Evolutionary conservation across 2,888 invertebrate species (phyloP), one percentile per base, ranked within the genome.

Genomic region (Harpalus rubripes): DNA sequence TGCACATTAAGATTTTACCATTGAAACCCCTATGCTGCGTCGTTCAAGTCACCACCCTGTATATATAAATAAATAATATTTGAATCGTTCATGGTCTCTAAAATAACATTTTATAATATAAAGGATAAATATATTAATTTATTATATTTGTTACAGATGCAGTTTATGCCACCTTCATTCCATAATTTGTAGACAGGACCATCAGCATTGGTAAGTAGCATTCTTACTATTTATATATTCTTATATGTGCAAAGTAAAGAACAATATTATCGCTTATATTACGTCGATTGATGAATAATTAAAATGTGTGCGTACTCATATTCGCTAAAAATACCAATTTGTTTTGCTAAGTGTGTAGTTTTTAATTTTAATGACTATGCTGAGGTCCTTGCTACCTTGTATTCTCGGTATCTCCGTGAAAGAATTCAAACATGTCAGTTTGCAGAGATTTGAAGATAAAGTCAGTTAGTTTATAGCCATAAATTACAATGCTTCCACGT

Each of bases 251-350:
- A 6, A 7, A 10, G 15, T 15, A 7, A 16, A 16, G 3, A n/a
- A 16, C 59, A 59, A 59, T 59, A 59, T 59, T 15, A 59, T 59
- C 16, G 16, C 16, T 12, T 52, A 52, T 52, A 52, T 52, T 8
- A 52, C 12, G 10, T 8, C 44, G 12, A 32, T 52, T 52, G 44
- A 52, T 52, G 44, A 52, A 52, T 68, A 68, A 68, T 68, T 68
- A n/a, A 68, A 68, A 68, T 68, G 68, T 39, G 32, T 22, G 15
- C 68, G 8, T 74, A 44, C 10, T 52, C 8, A 52, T 52, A 52
- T 52, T 52, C 18, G 44, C 72, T 44, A 74, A 74, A 74, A 74
- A 74, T 74, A 74, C 15, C 72, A 74, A 68, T 68, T 68, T 68
- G 44, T 52, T 52, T 8, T 12, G n/a, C 68, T 32, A 68, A 68